Base-by-base conservation (phyloP, 2,113 vertebrate species). In the Athene cunicularia region DNA sequence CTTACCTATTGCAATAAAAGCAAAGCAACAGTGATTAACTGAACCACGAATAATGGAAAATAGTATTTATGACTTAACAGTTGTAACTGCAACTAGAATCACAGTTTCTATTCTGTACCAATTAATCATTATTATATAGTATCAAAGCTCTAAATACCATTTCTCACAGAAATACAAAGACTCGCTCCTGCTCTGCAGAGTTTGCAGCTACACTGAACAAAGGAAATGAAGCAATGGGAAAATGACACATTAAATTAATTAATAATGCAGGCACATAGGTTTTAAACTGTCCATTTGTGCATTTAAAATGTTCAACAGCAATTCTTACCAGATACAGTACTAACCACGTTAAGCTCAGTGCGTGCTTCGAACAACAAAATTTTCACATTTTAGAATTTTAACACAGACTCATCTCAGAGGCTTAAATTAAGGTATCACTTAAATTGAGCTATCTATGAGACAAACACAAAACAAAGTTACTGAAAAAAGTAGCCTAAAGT, bases 1-100 rank as follows among this genome's bases (percentile, higher is more conserved):
- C 98, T 98, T 90, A 99, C 98, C 99, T 99, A 95, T 94, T 68
- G 85, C 39, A 88, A 86, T 18, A 95, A 80, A 94, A 90, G 52
- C 62, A 96, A 85, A 96, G 79, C 32, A 96, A 64, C 35, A 80
- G 60, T 45, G 82, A 94, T 64, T 64, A 95, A 91, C 41, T 41
- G 80, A 86, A 39, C 56, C 72, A 39, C 20, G 7, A 95, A 41
- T 72, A 80, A 59, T 1, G 73, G 47, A 79, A 95, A 93, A 75
- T 4, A 73, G 9, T 39, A 84, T 50, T 45, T 91, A 47, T 1
- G 13, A 60, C 15, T 84, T 41, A 66, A 35, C 37, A 88, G 41
- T 14, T 77, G 45, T 47, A 86, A 53, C 41, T n/a, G 39, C 86
- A 68, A 17, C 8, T 45, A 64, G 50, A 50, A 85, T 49, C 41